A percentile compares a stretch with the other conserved stretches of the same genome.
These are phyloP conservation scores for Aphelocoma coerulescens DNA, from an alignment of 2,113 vertebrate genomes.

Conservation along the genomic window DNA sequence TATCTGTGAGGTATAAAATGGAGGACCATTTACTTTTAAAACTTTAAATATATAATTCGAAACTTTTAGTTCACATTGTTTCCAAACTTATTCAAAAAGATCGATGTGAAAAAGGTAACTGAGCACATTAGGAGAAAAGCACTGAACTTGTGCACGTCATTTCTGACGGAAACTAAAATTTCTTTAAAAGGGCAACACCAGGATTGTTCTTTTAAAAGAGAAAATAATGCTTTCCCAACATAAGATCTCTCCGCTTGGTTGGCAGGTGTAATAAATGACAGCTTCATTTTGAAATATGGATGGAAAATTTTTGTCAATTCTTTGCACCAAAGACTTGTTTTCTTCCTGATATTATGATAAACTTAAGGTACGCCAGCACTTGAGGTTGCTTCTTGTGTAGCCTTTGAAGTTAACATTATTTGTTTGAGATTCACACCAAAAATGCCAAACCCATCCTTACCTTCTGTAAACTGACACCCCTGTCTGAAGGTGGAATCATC, in stretches of 20 bases:
- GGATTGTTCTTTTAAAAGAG: neutral
- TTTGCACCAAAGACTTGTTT: neutral
- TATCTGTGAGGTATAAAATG: neutral
- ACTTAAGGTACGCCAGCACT: neutral
- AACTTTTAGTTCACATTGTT: neutral
- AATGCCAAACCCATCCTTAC: slow-evolving; percentile 66
- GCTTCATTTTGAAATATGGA: neutral
- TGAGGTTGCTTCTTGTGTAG: neutral
- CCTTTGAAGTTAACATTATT: neutral
- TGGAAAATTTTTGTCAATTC: neutral
- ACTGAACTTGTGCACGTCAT: neutral
- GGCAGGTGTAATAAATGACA: slow-evolving; percentile 19
- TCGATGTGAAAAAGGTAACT: neutral
- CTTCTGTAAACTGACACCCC: slow-evolving; percentile 76
- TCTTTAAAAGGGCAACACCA: neutral
- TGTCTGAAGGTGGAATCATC: slow-evolving; percentile 96
- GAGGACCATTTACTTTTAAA: neutral
- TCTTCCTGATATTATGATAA: neutral
- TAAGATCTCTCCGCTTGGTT: slow-evolving; percentile 51
- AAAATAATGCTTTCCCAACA: slow-evolving; percentile 17
- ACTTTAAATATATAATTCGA: neutral
- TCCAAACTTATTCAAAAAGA: neutral
- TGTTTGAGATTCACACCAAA: neutral
- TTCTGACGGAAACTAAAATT: neutral
- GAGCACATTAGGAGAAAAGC: neutral